Evolutionary conservation across 2,113 vertebrate species (phyloP).

Genomic region (Rhombomys opimus): DNA sequence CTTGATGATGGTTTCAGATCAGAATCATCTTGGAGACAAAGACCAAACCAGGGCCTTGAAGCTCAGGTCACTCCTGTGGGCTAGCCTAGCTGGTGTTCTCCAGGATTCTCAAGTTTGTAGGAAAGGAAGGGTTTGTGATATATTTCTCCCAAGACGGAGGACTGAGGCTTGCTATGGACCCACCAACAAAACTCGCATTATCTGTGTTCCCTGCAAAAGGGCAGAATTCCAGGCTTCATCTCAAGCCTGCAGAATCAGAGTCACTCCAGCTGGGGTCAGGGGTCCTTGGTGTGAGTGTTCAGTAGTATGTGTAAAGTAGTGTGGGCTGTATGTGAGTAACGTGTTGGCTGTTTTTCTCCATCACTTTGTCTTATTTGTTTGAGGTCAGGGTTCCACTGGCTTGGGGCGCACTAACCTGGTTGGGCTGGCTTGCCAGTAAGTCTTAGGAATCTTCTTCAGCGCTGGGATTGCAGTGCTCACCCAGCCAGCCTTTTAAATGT

Average conservation of each 20-base stretch:
- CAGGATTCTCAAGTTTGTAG: background rate
- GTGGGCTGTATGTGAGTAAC: background rate
- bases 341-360: background rate
- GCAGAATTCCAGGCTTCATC: background rate
- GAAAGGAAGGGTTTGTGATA: background rate
- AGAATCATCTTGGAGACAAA: background rate
- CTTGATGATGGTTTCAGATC: background rate
- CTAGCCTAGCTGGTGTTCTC: background rate
- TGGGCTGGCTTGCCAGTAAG: no score
- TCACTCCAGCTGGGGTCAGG: background rate
- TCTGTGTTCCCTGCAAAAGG: background rate
- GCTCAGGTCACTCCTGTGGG: background rate
- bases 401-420: background rate
- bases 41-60: background rate
- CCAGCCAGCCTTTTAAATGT: background rate
- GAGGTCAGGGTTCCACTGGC: background rate
- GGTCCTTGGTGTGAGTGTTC: background rate
- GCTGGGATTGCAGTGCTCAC: background rate
- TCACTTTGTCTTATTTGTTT: background rate
- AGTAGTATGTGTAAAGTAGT: background rate
- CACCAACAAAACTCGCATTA: background rate
- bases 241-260: background rate
- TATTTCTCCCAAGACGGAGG: constrained; percentile 5
- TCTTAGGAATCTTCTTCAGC: background rate
- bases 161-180: background rate